Evolutionary conservation across 2,113 vertebrate genomes (phyloP).

Genomic region (Rousettus leschenaultii): DNA sequence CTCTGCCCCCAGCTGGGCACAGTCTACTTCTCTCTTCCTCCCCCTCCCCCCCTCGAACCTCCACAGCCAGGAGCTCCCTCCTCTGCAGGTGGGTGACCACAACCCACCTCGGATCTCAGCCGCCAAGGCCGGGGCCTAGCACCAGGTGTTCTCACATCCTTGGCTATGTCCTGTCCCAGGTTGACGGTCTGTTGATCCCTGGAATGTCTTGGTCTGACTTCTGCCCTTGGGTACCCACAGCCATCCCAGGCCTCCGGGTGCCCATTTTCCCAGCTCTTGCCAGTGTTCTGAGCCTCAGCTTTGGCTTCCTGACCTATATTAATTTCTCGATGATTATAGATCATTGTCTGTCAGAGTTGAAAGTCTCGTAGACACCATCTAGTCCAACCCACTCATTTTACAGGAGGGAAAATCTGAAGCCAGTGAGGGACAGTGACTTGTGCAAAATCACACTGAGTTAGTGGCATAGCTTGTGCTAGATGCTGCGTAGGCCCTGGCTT

Average conservation of each 20-base stretch:
- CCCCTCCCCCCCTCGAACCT: neutral
- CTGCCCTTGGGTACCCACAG: neutral
- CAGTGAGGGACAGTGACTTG: neutral
- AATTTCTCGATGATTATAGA: neutral
- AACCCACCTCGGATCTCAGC: neutral
- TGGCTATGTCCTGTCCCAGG: neutral
- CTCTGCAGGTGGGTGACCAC: neutral
- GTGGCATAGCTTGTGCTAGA: neutral
- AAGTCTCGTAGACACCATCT: neutral
- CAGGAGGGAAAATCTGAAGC: neutral
- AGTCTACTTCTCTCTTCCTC: neutral
- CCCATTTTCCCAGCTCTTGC: neutral
- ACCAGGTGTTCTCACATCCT: neutral
- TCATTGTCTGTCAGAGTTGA: neutral
- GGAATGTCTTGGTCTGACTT: neutral
- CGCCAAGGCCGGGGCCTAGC: neutral
- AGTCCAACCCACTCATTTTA: neutral
- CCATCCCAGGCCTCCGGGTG: neutral
- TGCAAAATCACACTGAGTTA: neutral
- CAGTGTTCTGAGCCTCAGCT: neutral
- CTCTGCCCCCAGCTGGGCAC: constrained; percentile 62
- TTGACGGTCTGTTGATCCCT: neutral
- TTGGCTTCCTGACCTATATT: neutral
- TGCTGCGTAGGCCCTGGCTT: neutral
- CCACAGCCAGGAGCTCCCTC: neutral